Evolutionary conservation across 2,797 vertebrate genomes (phyloP).

Genomic region (Karalla daura): DNA sequence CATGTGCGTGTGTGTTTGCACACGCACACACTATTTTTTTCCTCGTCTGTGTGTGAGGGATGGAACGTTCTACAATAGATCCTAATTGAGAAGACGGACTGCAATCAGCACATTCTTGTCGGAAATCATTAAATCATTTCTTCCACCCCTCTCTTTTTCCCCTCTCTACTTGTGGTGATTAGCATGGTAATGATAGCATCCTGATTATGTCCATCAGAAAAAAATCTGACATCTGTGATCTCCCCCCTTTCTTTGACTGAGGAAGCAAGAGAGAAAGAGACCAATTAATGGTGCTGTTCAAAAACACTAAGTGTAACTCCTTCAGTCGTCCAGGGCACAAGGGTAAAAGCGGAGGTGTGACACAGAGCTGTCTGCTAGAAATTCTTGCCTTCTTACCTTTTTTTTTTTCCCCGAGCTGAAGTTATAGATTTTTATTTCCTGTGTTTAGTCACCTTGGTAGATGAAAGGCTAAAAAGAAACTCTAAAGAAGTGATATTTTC

Average conservation of each 20-base stretch:
- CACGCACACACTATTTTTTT: conserved; percentile 30
- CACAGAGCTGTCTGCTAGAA: not conserved
- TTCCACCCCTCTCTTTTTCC: conserved; percentile 65
- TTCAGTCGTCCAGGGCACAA: conserved; percentile 18
- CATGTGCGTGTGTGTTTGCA: not conserved
- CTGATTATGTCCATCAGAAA: conserved; percentile 76
- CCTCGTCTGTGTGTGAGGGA: conserved; percentile 56
- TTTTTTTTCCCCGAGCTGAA: not conserved
- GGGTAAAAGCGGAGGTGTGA: not conserved
- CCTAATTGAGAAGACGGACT: conserved; percentile 83
- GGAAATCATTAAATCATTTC: conserved; percentile 82
- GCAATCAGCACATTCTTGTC: conserved; percentile 83
- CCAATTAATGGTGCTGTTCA: conserved; percentile 27
- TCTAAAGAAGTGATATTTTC: not conserved
- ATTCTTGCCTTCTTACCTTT: not conserved
- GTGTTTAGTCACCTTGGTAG: not conserved
- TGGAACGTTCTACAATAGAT: conserved; percentile 77
- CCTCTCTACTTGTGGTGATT: conserved; percentile 68
- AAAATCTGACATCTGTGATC: conserved; percentile 73
- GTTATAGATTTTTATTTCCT: not conserved
- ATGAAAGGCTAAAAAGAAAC: no score
- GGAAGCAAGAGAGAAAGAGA: conserved; percentile 29
- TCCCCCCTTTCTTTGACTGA: conserved; percentile 44
- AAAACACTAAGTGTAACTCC: conserved; percentile 11
- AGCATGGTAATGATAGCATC: conserved; percentile 75